phyloP scores from a whole-genome alignment of 2,888 invertebrate species.

The Oxyteleia sp. region DNA sequence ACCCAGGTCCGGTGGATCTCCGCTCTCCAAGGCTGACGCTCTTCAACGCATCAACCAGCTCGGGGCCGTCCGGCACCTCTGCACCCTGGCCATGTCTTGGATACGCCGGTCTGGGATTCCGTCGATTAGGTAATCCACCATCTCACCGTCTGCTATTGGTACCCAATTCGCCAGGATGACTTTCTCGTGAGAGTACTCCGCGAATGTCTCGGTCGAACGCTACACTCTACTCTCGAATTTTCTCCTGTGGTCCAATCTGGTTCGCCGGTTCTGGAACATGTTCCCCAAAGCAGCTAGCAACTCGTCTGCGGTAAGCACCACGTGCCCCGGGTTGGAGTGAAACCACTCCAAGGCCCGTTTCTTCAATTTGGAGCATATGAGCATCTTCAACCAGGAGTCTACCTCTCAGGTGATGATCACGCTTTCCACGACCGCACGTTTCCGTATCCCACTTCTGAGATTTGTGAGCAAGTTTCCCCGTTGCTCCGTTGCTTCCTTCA shows the following conservation, averaged over 20 bases:
- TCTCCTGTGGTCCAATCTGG: slow-evolving; percentile 16
- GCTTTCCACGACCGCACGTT: no score
- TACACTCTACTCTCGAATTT: slow-evolving; percentile 50
- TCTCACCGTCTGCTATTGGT: slow-evolving; percentile 45
- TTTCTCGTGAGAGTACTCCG: slow-evolving; percentile 61
- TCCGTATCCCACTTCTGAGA: no score
- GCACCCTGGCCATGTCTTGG: slow-evolving; percentile 55
- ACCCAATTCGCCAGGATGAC: slow-evolving; percentile 58
- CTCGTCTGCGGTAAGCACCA: slow-evolving; percentile 21
- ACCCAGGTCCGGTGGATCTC: no score
- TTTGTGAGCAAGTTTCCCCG: no score
- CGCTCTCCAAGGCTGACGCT: slow-evolving; percentile 17
- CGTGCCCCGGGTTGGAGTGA: slow-evolving; percentile 53
- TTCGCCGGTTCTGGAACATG: slow-evolving; percentile 35
- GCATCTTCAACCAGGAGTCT: no score
- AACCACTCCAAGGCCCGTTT: slow-evolving; percentile 63
- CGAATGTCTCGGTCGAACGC: slow-evolving; percentile 45
- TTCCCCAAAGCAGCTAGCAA: slow-evolving; percentile 37
- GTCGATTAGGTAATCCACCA: slow-evolving; percentile 61
- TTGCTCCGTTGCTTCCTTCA: no score
- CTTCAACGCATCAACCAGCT: slow-evolving; percentile 47
- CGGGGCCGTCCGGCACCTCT: slow-evolving; percentile 13
- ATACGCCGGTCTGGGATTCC: slow-evolving; percentile 55
- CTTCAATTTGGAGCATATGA: slow-evolving; percentile 48
- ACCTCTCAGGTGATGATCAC: no score